These are phyloP conservation scores for Desmophyllum pertusum DNA, from an alignment of 92 coral and sea anemone species.

Conservation along the genomic window DNA sequence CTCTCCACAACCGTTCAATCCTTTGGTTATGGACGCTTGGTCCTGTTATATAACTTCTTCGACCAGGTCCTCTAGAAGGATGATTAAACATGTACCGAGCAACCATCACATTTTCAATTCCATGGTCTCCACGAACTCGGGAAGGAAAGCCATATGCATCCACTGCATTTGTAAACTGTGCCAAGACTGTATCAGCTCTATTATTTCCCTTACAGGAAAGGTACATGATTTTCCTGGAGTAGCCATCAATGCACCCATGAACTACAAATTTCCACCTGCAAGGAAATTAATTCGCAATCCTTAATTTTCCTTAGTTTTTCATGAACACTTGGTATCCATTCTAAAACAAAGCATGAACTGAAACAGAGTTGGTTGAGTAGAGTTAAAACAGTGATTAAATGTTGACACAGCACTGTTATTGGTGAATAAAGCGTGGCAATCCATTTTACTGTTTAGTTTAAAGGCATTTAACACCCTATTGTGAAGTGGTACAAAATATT, in stretches of 20 bases:
- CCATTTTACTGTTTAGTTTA: no score
- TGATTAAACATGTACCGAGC: constrained; percentile 20
- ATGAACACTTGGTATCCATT: no score
- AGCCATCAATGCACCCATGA: constrained; percentile 66
- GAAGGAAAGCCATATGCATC: constrained; percentile 58
- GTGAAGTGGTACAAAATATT: no score
- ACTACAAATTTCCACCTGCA: constrained; percentile 61
- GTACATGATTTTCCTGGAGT: constrained; percentile 65
- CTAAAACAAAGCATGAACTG: no score
- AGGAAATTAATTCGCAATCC: not conserved
- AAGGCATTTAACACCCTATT: no score
- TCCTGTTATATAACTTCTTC: constrained; percentile 51
- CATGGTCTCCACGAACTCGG: constrained; percentile 60
- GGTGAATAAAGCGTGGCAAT: no score
- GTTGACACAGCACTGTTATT: no score
- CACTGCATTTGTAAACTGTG: constrained; percentile 40
- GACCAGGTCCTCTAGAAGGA: constrained; percentile 46
- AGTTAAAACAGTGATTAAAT: no score
- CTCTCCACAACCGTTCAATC: constrained; percentile 66
- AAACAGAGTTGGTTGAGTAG: no score
- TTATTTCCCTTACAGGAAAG: constrained; percentile 57
- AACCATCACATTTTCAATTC: constrained; percentile 57
- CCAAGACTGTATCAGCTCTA: constrained; percentile 59
- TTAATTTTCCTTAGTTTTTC: no score
- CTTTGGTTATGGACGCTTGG: constrained; percentile 59